phyloP scores from a whole-genome alignment of 2,113 vertebrate species.

The Eulacestoma nigropectus region DNA sequence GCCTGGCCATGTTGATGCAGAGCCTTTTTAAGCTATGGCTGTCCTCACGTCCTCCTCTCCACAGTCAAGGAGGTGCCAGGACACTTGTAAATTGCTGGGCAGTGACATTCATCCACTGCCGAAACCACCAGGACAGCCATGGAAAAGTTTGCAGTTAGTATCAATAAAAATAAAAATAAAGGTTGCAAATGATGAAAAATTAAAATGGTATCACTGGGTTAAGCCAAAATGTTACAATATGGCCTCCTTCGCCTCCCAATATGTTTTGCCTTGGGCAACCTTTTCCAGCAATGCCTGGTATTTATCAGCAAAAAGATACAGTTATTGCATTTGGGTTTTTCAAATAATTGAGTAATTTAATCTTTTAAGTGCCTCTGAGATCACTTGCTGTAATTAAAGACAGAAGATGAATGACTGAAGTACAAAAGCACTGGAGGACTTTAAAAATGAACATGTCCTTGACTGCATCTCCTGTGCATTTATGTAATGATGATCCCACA shows the following conservation, averaged over 20 bases:
- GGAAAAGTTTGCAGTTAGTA: background rate
- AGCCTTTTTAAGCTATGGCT: background rate
- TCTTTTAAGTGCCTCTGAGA: constrained; percentile 61
- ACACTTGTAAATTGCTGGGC: background rate
- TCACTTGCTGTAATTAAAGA: constrained; percentile 59
- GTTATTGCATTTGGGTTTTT: constrained; percentile 39
- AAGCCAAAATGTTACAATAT: background rate
- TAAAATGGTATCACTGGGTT: background rate
- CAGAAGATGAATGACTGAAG: constrained; percentile 46
- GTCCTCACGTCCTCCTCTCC: background rate
- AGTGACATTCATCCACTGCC: background rate
- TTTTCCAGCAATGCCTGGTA: constrained; percentile 10
- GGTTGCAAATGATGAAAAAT: background rate
- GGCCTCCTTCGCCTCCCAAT: background rate
- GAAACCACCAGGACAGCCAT: background rate
- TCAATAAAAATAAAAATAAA: background rate
- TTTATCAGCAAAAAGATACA: constrained; percentile 53
- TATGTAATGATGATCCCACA: constrained; percentile 16
- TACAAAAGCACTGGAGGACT: background rate
- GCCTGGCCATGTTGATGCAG: background rate
- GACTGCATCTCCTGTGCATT: background rate
- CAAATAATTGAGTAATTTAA: constrained; percentile 61
- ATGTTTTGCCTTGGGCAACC: background rate
- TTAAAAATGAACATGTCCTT: constrained; percentile 44
- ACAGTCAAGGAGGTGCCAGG: background rate